Evolutionary conservation across 1,140 invertebrate genomes (phyloP).

Genomic region (Diorhabda carinulata): DNA sequence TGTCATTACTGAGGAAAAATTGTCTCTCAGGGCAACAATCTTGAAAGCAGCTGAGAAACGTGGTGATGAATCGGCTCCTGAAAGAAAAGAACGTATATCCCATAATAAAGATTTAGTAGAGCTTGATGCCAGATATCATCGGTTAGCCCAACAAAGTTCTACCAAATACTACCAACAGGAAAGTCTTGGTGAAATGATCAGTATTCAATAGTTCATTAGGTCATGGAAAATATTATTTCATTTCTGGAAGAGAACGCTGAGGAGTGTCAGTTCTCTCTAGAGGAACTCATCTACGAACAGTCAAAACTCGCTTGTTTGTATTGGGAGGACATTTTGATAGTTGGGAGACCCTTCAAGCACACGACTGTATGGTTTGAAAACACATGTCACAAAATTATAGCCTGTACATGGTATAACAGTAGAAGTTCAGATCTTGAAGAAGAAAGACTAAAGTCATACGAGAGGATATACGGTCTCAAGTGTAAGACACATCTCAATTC

Average conservation of each 20-base stretch:
- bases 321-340: not conserved
- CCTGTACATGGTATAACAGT: too few species aligned
- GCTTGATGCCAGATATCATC: too few species aligned
- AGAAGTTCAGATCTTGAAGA: too few species aligned
- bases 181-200: not conserved
- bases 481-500: too few species aligned
- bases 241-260: not conserved
- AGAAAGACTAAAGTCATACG: too few species aligned
- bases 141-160: not conserved
- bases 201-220: not conserved
- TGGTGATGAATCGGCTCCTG: not conserved
- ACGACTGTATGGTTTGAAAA: not conserved
- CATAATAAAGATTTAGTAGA: too few species aligned
- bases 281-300: not conserved
- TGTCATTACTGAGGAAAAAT: not conserved
- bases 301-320: not conserved
- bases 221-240: not conserved
- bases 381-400: too few species aligned
- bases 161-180: not conserved
- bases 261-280: not conserved
- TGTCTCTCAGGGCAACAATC: conserved; percentile 2
- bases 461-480: too few species aligned
- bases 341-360: not conserved
- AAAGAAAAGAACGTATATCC: too few species aligned
- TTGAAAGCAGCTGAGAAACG: not conserved